A percentile compares a stretch with the other conserved stretches of the same genome.
Evolutionary conservation across 2,113 vertebrate genomes (phyloP).

Genomic region (Callopanchax toddi): DNA sequence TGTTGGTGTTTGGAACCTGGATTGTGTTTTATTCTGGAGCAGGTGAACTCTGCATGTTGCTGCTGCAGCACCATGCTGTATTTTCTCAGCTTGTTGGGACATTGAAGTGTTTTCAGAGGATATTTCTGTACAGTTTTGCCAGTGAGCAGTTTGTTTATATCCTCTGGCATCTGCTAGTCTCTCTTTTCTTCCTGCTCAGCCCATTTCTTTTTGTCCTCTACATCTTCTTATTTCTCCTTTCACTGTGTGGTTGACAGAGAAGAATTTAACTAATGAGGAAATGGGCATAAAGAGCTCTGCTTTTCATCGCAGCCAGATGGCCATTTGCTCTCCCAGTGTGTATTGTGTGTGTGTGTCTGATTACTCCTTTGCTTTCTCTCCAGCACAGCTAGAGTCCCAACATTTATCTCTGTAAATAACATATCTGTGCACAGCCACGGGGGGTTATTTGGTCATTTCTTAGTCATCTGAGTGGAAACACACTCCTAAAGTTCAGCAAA

Average conservation of each 20-base stretch:
- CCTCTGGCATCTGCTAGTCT: constrained; percentile 30
- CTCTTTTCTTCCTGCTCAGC: constrained; percentile 6
- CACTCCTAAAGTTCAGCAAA: neutral
- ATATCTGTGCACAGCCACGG: neutral
- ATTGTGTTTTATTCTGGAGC: neutral
- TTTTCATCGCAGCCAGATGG: constrained; percentile 61
- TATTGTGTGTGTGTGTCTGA: constrained; percentile 25
- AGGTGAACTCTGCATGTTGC: constrained; percentile 19
- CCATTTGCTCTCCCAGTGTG: constrained; percentile 33
- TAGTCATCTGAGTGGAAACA: constrained; percentile 7
- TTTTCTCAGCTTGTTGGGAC: constrained; percentile 48
- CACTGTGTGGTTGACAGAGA: constrained; percentile 28
- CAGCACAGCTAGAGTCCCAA: constrained; percentile 3
- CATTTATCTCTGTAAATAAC: constrained; percentile 22
- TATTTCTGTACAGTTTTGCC: constrained; percentile 39
- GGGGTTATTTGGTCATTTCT: neutral
- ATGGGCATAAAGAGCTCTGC: constrained; percentile 38
- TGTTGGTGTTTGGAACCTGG: neutral
- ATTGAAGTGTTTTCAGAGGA: constrained; percentile 38
- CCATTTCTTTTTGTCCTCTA: constrained; percentile 17
- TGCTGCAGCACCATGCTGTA: constrained; percentile 23
- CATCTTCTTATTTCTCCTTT: constrained; percentile 29
- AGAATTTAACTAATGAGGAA: constrained; percentile 59
- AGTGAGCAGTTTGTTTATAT: constrained; percentile 54
- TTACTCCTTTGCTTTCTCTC: constrained; percentile 20